Evolutionary conservation across 2,888 invertebrate species (phyloP), one percentile per base, ranked within the genome.

Genomic region (Parnassius glacialis): DNA sequence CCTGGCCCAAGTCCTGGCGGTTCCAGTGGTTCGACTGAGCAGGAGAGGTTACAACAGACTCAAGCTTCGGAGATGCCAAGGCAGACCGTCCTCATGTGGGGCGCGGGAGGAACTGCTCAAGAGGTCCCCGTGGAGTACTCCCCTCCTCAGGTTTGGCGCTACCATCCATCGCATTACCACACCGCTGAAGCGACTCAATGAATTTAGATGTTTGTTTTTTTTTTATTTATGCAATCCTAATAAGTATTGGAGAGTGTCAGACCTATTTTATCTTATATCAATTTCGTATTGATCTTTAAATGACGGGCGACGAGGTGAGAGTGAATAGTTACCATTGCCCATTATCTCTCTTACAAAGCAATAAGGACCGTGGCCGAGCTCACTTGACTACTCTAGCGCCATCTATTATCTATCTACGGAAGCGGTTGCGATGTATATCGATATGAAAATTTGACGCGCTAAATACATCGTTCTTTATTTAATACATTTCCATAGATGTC

Each of bases 71-170:
- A 94, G 73, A 92, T 94, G 69, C 95, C 96, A 0, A 92, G 98
- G 52, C 97, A 98, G 85, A 98, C 97, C 11, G 98, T 97, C 59
- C 93, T 98, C 52, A 97, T 98, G 97, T 98, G 97, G 97, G 97
- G 97, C 25, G 92, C 94, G 66, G 92, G 87, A 65, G 88, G 87
- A 2, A 67, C 86, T 1, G 83, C 92, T 71, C 90, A 89, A 65
- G 90, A 90, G 64, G 87, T 84, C 10, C 86, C 89, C 9, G 84
- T 86, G 72, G 90, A 90, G 66, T 91, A 90, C 76, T 90, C 90
- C 57, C 90, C 91, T 41, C 90, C 91, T 2, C 91, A 91, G 90
- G 90, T 90, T 84, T 91, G 91, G 91, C 86, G 91, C 68, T 91
- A 91, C 80, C 87, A 87, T 67, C 89, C 89, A 61, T 87, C 90